These are phyloP conservation scores for Cosmia trapezina DNA, from an alignment of 2,888 invertebrate species.

Conservation along the genomic window DNA sequence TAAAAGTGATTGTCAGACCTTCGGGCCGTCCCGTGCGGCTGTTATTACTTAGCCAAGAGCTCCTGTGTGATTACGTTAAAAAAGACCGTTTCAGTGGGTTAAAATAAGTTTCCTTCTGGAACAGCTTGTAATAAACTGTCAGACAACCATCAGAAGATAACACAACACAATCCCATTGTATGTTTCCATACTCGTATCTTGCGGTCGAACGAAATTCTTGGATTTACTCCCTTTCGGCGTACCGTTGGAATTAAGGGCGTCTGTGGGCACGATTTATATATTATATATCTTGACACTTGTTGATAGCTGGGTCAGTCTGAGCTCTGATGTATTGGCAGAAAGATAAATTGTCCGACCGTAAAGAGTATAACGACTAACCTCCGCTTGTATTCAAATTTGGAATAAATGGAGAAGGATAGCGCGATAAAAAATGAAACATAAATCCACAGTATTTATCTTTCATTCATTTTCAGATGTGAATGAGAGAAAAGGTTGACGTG, in stretches of 20 bases:
- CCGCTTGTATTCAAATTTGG: constrained; percentile 54
- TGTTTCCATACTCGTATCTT: constrained; percentile 46
- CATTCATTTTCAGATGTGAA: constrained; percentile 33
- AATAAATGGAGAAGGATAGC: constrained; percentile 53
- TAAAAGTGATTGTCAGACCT: too few relatives aligned
- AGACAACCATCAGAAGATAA: constrained; percentile 21
- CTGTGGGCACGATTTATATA: constrained; percentile 77
- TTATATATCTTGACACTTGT: constrained; percentile 86
- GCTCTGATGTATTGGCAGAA: constrained; percentile 74
- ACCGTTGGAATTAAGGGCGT: constrained; percentile 62
- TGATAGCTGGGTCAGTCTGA: constrained; percentile 77
- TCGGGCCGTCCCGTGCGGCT: too few relatives aligned
- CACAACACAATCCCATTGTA: constrained; percentile 36
- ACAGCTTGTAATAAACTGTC: constrained; percentile 13
- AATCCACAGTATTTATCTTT: constrained; percentile 50
- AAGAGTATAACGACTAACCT: constrained; percentile 71
- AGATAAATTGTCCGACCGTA: constrained; percentile 77
- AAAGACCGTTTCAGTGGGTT: neutral
- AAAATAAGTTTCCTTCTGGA: neutral
- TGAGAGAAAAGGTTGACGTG: constrained; percentile 20
- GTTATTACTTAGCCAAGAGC: too few relatives aligned
- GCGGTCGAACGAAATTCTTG: constrained; percentile 47
- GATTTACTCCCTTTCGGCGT: constrained; percentile 49
- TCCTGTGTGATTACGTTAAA: neutral
- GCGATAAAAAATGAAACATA: constrained; percentile 48